Conservation (phyloP, 2,113 vertebrate genomes). For the Leptocoma aspasia region DNA sequence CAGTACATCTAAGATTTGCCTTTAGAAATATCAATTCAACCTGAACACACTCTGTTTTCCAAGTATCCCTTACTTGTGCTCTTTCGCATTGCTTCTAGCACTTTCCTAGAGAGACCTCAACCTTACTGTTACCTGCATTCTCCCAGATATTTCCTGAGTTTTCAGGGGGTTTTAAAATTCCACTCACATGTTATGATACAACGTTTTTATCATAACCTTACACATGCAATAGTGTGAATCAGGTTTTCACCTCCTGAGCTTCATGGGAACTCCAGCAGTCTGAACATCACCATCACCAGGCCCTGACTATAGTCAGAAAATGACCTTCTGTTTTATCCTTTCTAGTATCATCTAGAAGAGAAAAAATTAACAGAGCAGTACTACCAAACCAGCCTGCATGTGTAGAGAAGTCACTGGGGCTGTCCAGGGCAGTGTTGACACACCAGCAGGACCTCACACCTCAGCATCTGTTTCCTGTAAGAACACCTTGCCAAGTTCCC, state of each 20-base stretch:
- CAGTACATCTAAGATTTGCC: neutral
- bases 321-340: neutral
- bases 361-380: neutral
- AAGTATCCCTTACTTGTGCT: neutral
- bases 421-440: neutral
- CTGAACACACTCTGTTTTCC: neutral
- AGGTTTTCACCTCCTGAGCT: neutral
- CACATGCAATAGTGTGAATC: neutral
- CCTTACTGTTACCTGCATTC: neutral
- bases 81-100: neutral
- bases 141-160: neutral
- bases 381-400: neutral
- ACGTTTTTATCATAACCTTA: neutral
- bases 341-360: neutral
- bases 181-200: neutral
- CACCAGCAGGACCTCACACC: neutral
- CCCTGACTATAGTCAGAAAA: neutral
- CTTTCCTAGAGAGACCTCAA: neutral
- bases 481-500: neutral
- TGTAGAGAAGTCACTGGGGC: neutral
- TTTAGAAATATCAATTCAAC: neutral
- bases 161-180: neutral
- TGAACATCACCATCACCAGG: neutral
- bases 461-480: neutral
- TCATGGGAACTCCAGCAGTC: neutral